Conservation (phyloP, 2,113 vertebrate genomes). For the Spermophilus dauricus region DNA sequence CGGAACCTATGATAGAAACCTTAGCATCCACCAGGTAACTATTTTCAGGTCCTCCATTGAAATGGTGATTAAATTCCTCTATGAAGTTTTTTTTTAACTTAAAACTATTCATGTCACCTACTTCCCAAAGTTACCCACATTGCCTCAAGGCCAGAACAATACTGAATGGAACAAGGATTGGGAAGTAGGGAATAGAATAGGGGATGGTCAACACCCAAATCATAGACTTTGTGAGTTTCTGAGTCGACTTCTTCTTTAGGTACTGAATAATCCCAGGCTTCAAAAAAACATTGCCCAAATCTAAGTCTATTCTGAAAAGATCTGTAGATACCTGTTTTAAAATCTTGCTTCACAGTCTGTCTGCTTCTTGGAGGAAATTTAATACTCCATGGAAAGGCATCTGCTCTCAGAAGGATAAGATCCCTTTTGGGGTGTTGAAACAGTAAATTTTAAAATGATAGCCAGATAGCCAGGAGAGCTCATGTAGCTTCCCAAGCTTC, state of each 20-base stretch:
- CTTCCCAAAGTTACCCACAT: neutral
- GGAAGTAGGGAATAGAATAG: fast-evolving
- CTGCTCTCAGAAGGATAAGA: neutral
- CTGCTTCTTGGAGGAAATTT: neutral
- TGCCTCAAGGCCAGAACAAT: neutral
- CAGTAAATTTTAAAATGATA: neutral
- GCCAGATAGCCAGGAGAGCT: neutral
- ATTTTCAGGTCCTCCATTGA: neutral
- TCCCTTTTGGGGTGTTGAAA: neutral
- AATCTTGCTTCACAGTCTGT: neutral
- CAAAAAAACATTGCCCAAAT: neutral
- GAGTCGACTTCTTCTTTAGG: neutral
- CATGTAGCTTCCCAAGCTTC: neutral
- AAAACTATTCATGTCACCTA: neutral
- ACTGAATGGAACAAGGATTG: neutral
- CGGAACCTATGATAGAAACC: neutral
- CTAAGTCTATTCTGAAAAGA: neutral
- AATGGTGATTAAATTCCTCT: neutral
- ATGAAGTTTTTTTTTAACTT: neutral
- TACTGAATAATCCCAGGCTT: neutral
- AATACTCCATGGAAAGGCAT: neutral
- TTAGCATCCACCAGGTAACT: neutral
- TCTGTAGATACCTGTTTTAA: neutral
- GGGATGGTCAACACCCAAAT: neutral
- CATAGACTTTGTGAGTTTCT: neutral